A percentile compares a stretch with the other conserved stretches of the same genome.
phyloP scores from a whole-genome alignment of 1,140 invertebrate species.

The Chrysomallon squamiferum region DNA sequence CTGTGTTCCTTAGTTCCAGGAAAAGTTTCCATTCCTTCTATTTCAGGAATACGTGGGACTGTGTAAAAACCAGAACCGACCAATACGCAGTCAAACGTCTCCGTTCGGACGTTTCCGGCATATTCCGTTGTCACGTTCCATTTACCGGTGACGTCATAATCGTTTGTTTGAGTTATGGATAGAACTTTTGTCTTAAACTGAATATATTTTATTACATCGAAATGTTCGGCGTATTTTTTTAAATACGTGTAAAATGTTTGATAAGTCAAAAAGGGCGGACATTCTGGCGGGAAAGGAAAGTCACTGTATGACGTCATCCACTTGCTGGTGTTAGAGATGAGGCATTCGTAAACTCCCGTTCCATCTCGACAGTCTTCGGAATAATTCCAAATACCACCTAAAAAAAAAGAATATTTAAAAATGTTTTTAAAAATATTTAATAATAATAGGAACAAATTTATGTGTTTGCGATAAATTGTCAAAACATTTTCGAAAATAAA shows the following conservation, averaged over 20 bases:
- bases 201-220: background rate
- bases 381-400: background rate
- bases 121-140: background rate
- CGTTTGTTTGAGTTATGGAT: background rate
- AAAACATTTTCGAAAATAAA: too few relatives aligned
- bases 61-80: constrained; percentile 2
- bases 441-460: too few relatives aligned
- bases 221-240: background rate
- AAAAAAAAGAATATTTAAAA: background rate
- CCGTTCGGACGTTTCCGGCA: background rate
- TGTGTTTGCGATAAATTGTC: too few relatives aligned
- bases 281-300: background rate
- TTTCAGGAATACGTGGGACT: background rate
- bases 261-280: background rate
- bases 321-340: background rate
- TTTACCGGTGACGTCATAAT: background rate
- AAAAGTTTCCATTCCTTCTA: background rate
- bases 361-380: background rate
- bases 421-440: too few relatives aligned
- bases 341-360: background rate
- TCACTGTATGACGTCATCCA: background rate
- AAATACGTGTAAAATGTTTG: background rate
- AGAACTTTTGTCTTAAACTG: background rate
- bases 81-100: background rate
- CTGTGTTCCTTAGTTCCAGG: background rate